Percentiles rank a stretch among this genome's conserved stretches.
Evolutionary conservation across 2,797 vertebrate species (phyloP).

Genomic region (Lepilemur septentrionalis): DNA sequence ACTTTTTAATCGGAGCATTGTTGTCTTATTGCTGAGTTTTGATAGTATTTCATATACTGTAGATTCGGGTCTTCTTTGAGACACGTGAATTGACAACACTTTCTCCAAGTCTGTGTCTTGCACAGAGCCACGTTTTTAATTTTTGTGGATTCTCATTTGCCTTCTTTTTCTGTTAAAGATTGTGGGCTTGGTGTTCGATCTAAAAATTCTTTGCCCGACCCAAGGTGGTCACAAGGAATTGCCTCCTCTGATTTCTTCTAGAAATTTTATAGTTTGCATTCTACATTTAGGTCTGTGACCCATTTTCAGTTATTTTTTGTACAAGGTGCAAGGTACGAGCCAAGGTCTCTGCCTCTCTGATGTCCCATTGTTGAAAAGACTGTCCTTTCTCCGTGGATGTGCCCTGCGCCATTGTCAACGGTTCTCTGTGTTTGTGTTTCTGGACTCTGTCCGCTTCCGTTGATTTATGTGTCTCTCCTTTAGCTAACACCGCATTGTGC

Average conservation of each 20-base stretch:
- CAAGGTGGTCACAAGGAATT: background rate
- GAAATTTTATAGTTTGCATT: background rate
- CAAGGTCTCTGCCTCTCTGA: background rate
- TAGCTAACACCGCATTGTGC: rapidly evolving
- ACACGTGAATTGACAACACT: background rate
- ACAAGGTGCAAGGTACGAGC: too few species aligned
- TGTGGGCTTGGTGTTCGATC: background rate
- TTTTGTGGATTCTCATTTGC: background rate
- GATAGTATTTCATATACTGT: rapidly evolving
- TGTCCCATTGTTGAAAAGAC: background rate
- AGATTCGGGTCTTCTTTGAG: background rate
- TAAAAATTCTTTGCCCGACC: background rate
- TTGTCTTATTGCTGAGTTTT: background rate
- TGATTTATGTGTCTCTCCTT: rapidly evolving
- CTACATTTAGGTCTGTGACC: too few species aligned
- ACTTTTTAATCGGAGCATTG: rapidly evolving
- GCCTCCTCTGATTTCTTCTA: background rate
- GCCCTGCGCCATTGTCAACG: too few species aligned
- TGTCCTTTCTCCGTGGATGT: rapidly evolving
- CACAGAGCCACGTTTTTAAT: background rate
- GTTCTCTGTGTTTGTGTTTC: rapidly evolving
- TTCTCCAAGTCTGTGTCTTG: background rate
- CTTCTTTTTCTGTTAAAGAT: background rate
- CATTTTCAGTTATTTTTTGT: background rate
- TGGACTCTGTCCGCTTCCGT: rapidly evolving